A percentile compares a stretch with the other conserved stretches of the same genome.
Conservation (phyloP, 2,113 vertebrate species). For the Gallinago media region DNA sequence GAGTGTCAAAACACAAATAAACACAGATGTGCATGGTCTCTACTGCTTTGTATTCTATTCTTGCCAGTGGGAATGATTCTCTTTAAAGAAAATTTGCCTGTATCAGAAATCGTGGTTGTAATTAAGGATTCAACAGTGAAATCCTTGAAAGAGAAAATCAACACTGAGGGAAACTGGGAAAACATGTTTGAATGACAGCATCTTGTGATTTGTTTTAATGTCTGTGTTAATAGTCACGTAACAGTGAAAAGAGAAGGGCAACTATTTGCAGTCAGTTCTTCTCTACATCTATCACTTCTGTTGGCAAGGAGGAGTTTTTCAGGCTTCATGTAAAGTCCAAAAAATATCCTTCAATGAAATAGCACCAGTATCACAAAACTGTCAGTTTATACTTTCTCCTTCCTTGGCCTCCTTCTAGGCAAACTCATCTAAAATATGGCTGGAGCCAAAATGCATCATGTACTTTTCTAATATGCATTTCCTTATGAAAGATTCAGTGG, state of each 20-base stretch:
- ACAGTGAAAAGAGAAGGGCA: neutral
- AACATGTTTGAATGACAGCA: neutral
- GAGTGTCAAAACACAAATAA: neutral
- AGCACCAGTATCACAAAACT: neutral
- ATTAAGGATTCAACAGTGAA: neutral
- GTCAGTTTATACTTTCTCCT: neutral
- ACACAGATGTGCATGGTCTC: fast-evolving
- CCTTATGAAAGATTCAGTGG: neutral
- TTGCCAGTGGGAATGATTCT: neutral
- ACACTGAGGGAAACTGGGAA: neutral
- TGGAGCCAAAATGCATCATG: neutral
- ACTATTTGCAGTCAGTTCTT: neutral
- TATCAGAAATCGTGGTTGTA: neutral
- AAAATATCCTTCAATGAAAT: neutral
- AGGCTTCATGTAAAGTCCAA: neutral
- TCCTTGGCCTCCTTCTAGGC: neutral
- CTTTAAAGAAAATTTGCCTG: neutral
- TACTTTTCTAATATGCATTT: neutral
- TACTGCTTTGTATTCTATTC: neutral
- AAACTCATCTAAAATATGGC: neutral
- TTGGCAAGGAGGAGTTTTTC: neutral
- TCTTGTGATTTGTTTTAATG: neutral
- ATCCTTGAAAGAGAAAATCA: neutral
- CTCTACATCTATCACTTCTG: neutral
- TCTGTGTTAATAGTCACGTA: neutral